Evolutionary conservation across 2,113 vertebrate species (phyloP), one percentile per base, ranked within the genome.

Genomic region (Phalacrocorax aristotelis): DNA sequence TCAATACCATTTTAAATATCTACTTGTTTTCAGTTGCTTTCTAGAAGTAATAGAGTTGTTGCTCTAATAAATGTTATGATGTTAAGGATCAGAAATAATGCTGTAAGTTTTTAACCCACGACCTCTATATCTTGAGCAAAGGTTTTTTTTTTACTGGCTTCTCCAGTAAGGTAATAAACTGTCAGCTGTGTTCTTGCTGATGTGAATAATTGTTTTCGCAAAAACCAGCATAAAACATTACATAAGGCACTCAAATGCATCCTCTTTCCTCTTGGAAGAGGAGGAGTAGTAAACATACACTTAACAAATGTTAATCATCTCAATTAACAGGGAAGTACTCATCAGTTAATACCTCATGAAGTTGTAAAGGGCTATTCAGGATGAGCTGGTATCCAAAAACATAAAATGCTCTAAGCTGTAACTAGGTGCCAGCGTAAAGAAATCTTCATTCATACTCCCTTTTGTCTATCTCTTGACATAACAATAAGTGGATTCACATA

Each of bases 351-450:
- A 76, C 34, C 17, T 89, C 34, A 57, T 80, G 16, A 51, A 22
- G 32, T 83, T 92, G 29, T 29, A 80, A 86, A 80, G 66, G 51
- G 8, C 34, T 80, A 2, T 77, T 79, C 29, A 62, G 36, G 11
- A 51, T 95, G 80, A 96, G 66, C 72, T 89, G 65, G 61, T 85
- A 87, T 27, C 29, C 44, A 34, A 62, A 87, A 87, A 83, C 38
- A 36, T 68, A 11, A 44, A 91, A 29, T 4, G 9, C 57, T 80
- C 11, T 42, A 68, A 62, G 15, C 19, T 69, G 19, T 83, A 84
- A 36, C 36, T 61, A 79, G 15, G 25, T 49, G 11, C 30, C 36
- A 85, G 15, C 2, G 5, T 84, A 48, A 89, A 79, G 26, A 87
- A 66, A 13, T 85, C 30, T 49, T 93, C 1, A 3, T 76, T 84